phyloP scores from a whole-genome alignment of 37 sponge, comb jelly and placozoan genomes.

The Hexactinellida sp. region DNA sequence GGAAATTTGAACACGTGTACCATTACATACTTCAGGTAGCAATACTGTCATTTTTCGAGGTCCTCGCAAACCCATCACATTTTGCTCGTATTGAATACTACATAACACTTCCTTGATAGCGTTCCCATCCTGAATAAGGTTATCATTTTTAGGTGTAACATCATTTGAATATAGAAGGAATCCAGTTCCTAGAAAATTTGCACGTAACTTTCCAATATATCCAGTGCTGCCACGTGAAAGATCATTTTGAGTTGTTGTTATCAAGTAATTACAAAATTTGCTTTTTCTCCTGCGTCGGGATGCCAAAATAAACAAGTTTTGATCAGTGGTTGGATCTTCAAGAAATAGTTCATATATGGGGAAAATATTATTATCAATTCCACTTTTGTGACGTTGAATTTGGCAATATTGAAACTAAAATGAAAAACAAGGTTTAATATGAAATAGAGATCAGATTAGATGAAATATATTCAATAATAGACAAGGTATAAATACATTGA shows the following conservation, averaged over 20 bases:
- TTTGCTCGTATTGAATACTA: not conserved
- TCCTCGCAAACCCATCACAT: not conserved
- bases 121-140: too few species aligned
- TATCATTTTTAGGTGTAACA: not conserved
- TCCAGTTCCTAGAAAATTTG: not conserved
- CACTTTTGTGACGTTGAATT: too few species aligned
- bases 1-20: not conserved
- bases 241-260: not conserved
- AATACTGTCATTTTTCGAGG: not conserved
- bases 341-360: not conserved
- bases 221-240: not conserved
- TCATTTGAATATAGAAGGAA: not conserved
- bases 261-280: not conserved
- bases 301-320: not conserved
- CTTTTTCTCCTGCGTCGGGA: not conserved
- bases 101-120: not conserved
- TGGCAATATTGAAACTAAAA: too few species aligned
- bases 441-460: too few species aligned
- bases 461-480: too few species aligned
- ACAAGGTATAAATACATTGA: too few species aligned
- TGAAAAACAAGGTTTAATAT: too few species aligned
- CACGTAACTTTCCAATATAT: not conserved
- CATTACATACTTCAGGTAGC: not conserved
- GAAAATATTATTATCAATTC: not conserved
- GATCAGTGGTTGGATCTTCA: not conserved